Evolutionary conservation across 1,140 invertebrate species (phyloP).

Genomic region (Oryctes rhinoceros): DNA sequence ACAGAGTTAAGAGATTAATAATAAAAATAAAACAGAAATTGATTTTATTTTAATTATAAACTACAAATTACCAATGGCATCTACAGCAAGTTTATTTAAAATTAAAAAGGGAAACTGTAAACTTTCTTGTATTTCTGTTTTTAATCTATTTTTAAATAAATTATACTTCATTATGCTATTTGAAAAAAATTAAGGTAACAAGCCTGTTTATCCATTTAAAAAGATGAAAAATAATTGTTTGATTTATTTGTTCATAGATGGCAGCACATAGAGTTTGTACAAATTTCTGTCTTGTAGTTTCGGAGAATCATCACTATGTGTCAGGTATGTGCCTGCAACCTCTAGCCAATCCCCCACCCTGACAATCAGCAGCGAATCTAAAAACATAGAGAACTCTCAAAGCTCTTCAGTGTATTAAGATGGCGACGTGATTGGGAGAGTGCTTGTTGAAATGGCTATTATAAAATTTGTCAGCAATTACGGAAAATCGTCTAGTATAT

Average conservation of each 20-base stretch:
- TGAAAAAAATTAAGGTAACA: no score
- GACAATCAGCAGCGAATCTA: constrained; percentile 52
- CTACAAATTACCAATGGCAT: no score
- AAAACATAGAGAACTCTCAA: constrained; percentile 50
- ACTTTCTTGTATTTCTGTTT: no score
- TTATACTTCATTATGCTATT: no score
- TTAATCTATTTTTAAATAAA: no score
- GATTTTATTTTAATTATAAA: no score
- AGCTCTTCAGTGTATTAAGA: constrained; percentile 52
- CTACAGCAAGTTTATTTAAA: no score
- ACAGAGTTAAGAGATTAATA: not conserved
- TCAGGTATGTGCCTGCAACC: constrained; percentile 36
- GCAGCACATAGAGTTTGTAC: not conserved
- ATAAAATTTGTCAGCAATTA: constrained; percentile 39
- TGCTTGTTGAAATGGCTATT: constrained; percentile 55
- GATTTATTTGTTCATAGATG: constrained; percentile 4
- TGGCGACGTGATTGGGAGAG: constrained; percentile 57
- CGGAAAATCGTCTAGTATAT: constrained; percentile 38
- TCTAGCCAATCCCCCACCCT: constrained; percentile 54
- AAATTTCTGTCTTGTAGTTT: not conserved
- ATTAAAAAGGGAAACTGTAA: no score
- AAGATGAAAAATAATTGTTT: no score
- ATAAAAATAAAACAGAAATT: no score
- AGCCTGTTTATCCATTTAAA: no score
- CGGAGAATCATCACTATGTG: constrained; percentile 35